A percentile compares a stretch with the other conserved stretches of the same genome.
phyloP scores from a whole-genome alignment of 2,113 vertebrate genomes.

The Lepisosteus oculatus region DNA sequence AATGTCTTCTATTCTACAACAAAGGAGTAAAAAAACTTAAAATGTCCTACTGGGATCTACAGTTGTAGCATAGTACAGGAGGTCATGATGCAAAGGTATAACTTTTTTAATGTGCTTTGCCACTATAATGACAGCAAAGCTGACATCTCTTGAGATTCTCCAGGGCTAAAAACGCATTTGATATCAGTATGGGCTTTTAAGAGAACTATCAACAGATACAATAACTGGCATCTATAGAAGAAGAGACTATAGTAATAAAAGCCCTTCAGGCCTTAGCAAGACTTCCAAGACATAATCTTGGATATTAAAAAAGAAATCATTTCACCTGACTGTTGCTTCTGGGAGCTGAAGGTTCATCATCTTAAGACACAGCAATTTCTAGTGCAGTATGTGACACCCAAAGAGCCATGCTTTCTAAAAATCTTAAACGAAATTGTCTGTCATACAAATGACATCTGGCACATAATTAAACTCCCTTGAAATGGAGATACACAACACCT shows the following conservation, averaged over 20 bases:
- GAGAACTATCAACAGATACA: background rate
- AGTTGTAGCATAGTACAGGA: background rate
- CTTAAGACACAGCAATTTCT: background rate
- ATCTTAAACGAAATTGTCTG: conserved; percentile 1
- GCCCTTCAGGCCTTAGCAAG: background rate
- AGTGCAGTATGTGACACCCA: background rate
- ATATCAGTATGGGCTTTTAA: background rate
- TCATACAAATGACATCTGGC: conserved; percentile 26
- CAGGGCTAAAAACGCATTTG: background rate
- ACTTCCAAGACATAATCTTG: conserved; percentile 7
- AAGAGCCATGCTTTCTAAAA: background rate
- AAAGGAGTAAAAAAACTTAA: background rate
- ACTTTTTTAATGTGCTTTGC: background rate
- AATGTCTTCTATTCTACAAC: no score
- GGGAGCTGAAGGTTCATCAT: conserved; percentile 1
- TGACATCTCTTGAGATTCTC: background rate
- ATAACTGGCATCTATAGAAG: conserved; percentile 1
- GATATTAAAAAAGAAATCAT: conserved; percentile 2
- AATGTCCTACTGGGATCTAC: background rate
- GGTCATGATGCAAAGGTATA: background rate
- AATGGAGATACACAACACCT: conserved; percentile 1
- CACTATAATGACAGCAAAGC: background rate
- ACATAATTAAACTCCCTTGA: conserved; percentile 20
- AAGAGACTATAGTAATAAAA: background rate
- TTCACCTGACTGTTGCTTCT: conserved; percentile 4